Base-by-base conservation (phyloP, 2,888 invertebrate genomes). In the Mythimna vitellina region DNA sequence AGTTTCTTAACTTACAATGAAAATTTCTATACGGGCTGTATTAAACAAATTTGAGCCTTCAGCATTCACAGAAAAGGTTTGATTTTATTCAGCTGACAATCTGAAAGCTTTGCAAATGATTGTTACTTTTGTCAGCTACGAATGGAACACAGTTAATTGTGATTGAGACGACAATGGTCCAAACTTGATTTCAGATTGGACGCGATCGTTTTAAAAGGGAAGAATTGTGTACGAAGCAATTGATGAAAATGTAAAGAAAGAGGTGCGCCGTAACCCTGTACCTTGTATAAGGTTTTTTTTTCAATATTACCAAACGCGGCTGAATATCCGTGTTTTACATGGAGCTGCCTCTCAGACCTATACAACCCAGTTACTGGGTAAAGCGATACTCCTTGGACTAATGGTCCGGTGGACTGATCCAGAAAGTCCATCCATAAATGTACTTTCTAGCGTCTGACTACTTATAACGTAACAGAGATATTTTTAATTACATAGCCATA, bases 51-150 rank as follows among this genome's bases (percentile, higher is more conserved):
- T 83, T 83, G 56, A 63, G 71, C 86, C 83, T 82, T 86, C 74
- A 77, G 62, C 29, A 5, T 53, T 9, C 17, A 7, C 1, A 61
- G 35, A 84, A 81, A 88, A 83, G 86, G 86, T 79, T 65, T 73
- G 73, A 77, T 84, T 78, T 88, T 70, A 58, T 82, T 76, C 32
- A 22, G 66, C 53, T 57, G 65, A 79, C 56, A 78, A 73, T 72
- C n/a, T 68, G 66, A 75, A 73, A 72, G 70, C 79, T 78, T 83
- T 81, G 78, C 78, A 71, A 72, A 78, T 75, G 86, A 89, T 89
- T 89, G 87, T 86, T 84, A 89, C 89, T 89, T 89, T 89, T 90
- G 89, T 90, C 86, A 86, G 89, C 87, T 84, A 78, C 76, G 84
- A 88, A 88, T 83, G 79, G 81, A 64, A 75, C 73, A 71, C 79